Percentiles rank a stretch among this genome's conserved stretches.
These are phyloP conservation scores for Paracyclopina nana DNA, from an alignment of 1,140 invertebrate species.

Conservation along the genomic window DNA sequence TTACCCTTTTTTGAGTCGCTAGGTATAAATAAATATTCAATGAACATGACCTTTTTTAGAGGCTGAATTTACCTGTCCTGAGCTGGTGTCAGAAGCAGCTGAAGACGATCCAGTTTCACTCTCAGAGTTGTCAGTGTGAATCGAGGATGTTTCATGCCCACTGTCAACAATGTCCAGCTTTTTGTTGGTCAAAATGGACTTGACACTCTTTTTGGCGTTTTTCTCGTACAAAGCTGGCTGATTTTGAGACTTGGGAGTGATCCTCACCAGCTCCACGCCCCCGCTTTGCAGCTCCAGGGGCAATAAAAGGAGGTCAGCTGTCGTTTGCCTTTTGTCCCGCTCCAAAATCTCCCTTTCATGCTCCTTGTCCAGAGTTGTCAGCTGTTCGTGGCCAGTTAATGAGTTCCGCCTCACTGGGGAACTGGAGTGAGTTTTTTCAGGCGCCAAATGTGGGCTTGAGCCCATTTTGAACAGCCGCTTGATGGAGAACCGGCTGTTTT, in stretches of 20 bases:
- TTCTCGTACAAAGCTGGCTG: background rate
- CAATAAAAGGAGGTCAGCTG: background rate
- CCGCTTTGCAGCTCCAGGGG: background rate
- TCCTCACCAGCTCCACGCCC: background rate
- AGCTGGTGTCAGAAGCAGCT: no score
- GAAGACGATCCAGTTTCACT: no score
- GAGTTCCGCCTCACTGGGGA: background rate
- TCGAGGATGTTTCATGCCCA: constrained; percentile 1
- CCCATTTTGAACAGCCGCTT: no score
- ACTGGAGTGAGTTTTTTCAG: background rate
- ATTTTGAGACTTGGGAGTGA: background rate
- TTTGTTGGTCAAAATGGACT: background rate
- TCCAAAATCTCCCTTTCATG: background rate
- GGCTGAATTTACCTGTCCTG: no score
- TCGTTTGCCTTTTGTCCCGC: background rate
- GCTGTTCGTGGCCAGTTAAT: no score
- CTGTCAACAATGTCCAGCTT: background rate
- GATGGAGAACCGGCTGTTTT: background rate
- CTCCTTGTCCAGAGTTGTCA: background rate
- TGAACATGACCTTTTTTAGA: no score
- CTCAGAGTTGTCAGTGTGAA: background rate
- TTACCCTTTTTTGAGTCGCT: no score
- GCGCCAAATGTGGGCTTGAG: no score
- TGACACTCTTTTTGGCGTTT: background rate
- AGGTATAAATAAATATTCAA: no score